phyloP scores from a whole-genome alignment of 2,888 invertebrate genomes.

The Criorhina ranunculi region DNA sequence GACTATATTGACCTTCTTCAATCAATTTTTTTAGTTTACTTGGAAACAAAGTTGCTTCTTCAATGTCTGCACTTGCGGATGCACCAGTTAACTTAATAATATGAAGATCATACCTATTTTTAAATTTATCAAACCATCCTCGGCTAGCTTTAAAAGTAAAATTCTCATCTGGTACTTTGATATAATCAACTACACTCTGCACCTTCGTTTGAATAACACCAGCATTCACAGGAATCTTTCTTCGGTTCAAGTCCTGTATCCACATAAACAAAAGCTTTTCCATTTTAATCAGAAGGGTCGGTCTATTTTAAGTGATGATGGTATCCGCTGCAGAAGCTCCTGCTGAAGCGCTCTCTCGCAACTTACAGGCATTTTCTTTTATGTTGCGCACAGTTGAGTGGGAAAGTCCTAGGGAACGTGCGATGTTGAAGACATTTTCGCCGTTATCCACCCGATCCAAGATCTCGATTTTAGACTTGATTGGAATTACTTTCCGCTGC shows the following conservation, averaged over 20 bases:
- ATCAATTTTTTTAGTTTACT: not conserved
- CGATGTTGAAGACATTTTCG: not conserved
- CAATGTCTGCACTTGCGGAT: not conserved
- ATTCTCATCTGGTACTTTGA: not conserved
- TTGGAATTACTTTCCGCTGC: too few relatives aligned
- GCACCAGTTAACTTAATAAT: slow-evolving; percentile 1
- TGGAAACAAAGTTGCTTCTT: not conserved
- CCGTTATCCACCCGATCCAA: too few relatives aligned
- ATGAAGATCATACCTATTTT: not conserved
- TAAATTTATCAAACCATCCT: slow-evolving; percentile 2
- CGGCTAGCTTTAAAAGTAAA: not conserved
- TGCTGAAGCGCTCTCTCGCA: not conserved
- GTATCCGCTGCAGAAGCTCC: slow-evolving; percentile 1
- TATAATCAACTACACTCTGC: not conserved
- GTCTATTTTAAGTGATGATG: not conserved
- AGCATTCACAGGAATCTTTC: not conserved
- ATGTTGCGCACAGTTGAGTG: not conserved
- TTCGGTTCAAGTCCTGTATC: not conserved
- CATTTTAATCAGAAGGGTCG: not conserved
- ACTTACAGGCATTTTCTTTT: not conserved
- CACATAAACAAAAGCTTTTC: slow-evolving; percentile 1
- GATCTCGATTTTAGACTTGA: too few relatives aligned
- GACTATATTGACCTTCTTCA: slow-evolving; percentile 2
- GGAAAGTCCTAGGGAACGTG: not conserved
- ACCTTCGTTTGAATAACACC: not conserved